Evolutionary conservation across 2,797 vertebrate genomes (phyloP), one percentile per base, ranked within the genome.

Genomic region (Naso thynnoides): DNA sequence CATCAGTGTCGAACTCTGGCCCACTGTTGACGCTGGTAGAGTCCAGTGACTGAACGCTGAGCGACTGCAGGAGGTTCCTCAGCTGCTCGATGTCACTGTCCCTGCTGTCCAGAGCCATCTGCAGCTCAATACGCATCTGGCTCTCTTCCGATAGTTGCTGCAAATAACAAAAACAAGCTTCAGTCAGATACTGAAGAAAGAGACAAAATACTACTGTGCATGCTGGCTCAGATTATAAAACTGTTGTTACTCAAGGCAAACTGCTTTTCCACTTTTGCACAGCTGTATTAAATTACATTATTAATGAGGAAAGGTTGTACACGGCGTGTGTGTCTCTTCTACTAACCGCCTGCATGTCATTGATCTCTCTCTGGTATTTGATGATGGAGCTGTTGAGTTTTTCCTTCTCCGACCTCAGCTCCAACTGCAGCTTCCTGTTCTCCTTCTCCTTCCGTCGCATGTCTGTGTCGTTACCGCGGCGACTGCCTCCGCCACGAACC

Each of bases 51-150:
- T 98, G 97, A 14, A 97, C 94, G 4, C 96, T 97, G 68, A 99
- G 88, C 9, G 97, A 90, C 86, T 96, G 97, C 15, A 99, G 94
- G 70, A 96, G 96, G 1, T 95, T 95, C 38, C 97, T 95, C 41
- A 99, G 96, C 91, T 99, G 98, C 87, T 99, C 98, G 15, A 99
- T 99, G 87, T 99, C 98, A 1, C 98, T 99, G 90, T 99, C 98
- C 82, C 98, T 99, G 78, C 98, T 99, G 92, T 99, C 98, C 85
- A 99, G 94, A 24, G 97, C 97, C 98, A 99, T 99, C 93, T 99
- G 98, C 61, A 99, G 95, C 88, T 99, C 98, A 15, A 98, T 96
- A 3, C 98, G 95, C 90, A 97, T 95, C 93, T 97, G 97, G 82
- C 96, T 98, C 90, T 99, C 98, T 29, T 99, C 98, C 1, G 96